Percentiles rank a stretch among this genome's conserved stretches.
These are phyloP conservation scores for Thamnaconus septentrionalis DNA, from an alignment of 2,113 vertebrate genomes.

Conservation along the genomic window DNA sequence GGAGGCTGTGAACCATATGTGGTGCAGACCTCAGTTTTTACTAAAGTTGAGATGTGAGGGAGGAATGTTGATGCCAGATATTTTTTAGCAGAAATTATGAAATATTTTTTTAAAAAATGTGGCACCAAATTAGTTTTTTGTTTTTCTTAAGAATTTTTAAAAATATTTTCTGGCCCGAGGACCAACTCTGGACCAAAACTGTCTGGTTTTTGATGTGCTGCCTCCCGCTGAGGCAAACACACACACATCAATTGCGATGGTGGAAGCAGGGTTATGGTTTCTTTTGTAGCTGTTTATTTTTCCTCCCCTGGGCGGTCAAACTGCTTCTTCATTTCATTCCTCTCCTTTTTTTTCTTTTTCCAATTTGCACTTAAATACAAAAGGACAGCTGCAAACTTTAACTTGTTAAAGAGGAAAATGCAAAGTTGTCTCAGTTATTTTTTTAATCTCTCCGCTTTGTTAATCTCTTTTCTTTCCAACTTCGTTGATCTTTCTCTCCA, in stretches of 20 bases:
- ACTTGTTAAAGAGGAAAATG: slow-evolving; percentile 12
- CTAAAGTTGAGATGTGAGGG: background rate
- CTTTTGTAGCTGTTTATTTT: no score
- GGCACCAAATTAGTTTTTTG: background rate
- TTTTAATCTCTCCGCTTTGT: slow-evolving; percentile 9
- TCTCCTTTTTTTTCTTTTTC: slow-evolving; percentile 47
- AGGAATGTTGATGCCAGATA: background rate
- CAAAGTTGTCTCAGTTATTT: slow-evolving; percentile 50
- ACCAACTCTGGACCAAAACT: slow-evolving; percentile 27
- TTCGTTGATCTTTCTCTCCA: background rate
- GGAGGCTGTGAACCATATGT: no score
- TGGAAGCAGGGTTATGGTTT: background rate
- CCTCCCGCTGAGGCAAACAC: slow-evolving; percentile 12
- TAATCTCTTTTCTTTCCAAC: background rate
- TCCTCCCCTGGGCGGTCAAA: background rate
- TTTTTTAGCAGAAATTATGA: no score
- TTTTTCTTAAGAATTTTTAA: background rate
- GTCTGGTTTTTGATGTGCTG: slow-evolving; percentile 11
- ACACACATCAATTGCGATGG: slow-evolving; percentile 2
- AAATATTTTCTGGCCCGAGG: slow-evolving; percentile 10
- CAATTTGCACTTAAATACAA: slow-evolving; percentile 64
- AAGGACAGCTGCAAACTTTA: slow-evolving; percentile 25
- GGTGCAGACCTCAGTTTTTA: no score
- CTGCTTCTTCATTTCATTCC: slow-evolving; percentile 40
- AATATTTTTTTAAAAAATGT: slow-evolving; percentile 17